Percentiles rank a stretch among this genome's conserved stretches.
Evolutionary conservation across 64 coral and sea anemone genomes (phyloP).

Genomic region (Orbicella faveolata): DNA sequence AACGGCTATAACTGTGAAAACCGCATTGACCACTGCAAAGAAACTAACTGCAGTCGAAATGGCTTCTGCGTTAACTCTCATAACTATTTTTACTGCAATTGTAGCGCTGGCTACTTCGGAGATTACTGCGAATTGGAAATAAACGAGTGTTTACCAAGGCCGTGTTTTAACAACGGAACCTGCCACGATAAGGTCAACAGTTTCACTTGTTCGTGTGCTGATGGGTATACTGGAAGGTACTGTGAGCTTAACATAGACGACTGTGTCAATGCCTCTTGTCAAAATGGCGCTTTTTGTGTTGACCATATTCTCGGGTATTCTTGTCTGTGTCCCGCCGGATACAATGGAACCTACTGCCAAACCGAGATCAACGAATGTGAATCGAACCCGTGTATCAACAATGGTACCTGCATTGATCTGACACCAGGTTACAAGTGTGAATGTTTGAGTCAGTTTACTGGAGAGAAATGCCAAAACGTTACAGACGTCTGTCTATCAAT

Average conservation of each 20-base stretch:
- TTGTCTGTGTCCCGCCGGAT: constrained; percentile 1
- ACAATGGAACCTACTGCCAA: constrained; percentile 17
- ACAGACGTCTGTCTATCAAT: not conserved
- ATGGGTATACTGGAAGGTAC: constrained; percentile 35
- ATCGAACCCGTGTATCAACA: not conserved
- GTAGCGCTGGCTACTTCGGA: not conserved
- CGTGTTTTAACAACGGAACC: constrained; percentile 22
- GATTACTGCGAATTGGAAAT: constrained; percentile 10
- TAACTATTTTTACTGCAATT: not conserved
- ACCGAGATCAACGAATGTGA: constrained; percentile 46
- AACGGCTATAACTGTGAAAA: constrained; percentile 37
- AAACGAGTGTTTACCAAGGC: not conserved
- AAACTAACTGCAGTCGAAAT: constrained; percentile 30
- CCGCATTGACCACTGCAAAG: constrained; percentile 19
- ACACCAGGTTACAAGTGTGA: constrained; percentile 14
- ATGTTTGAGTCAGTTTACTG: constrained; percentile 4
- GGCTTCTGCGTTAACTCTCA: constrained; percentile 37
- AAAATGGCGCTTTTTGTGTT: constrained; percentile 50
- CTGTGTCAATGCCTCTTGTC: constrained; percentile 27
- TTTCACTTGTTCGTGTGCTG: constrained; percentile 38
- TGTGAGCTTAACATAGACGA: constrained; percentile 30
- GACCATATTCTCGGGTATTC: constrained; percentile 24
- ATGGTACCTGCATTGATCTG: not conserved
- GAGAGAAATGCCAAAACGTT: constrained; percentile 15
- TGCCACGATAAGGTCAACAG: not conserved